phyloP scores from a whole-genome alignment of 1,140 invertebrate genomes.

The Calliopsis andreniformis region DNA sequence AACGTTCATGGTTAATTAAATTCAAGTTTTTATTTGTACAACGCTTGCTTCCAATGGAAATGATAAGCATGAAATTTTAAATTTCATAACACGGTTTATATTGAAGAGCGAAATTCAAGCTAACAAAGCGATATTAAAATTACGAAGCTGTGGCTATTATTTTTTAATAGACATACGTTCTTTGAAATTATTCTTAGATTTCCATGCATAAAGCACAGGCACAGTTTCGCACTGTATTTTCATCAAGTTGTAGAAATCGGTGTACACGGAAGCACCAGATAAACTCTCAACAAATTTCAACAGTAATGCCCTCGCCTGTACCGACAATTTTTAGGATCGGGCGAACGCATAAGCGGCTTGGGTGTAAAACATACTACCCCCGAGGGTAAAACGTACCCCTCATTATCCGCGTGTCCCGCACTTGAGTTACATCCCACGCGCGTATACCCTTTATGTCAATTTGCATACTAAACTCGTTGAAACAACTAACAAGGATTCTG shows the following conservation, averaged over 20 bases:
- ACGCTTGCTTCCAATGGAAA: too few species aligned
- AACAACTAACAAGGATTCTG: conserved; percentile 53
- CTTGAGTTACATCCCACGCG: conserved; percentile 50
- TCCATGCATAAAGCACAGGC: too few species aligned
- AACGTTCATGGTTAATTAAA: too few species aligned
- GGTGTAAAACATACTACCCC: conserved; percentile 45
- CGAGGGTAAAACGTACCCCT: conserved; percentile 49
- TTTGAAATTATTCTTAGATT: too few species aligned
- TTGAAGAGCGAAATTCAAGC: too few species aligned
- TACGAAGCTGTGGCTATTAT: too few species aligned
- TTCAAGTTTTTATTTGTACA: too few species aligned
- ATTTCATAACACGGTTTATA: too few species aligned
- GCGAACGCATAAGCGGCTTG: conserved; percentile 23
- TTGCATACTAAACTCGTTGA: conserved; percentile 57
- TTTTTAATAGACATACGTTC: too few species aligned
- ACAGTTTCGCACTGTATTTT: neutral
- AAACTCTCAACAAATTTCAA: neutral
- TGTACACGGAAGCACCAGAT: neutral
- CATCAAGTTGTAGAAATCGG: neutral
- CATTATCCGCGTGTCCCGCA: conserved; percentile 42
- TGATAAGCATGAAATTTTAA: too few species aligned
- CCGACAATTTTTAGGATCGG: conserved; percentile 38
- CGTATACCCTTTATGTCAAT: conserved; percentile 54
- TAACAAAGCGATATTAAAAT: too few species aligned
- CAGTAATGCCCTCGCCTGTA: neutral